Evolutionary conservation across 2,113 vertebrate species (phyloP).

Genomic region (Nesogale talazaci): DNA sequence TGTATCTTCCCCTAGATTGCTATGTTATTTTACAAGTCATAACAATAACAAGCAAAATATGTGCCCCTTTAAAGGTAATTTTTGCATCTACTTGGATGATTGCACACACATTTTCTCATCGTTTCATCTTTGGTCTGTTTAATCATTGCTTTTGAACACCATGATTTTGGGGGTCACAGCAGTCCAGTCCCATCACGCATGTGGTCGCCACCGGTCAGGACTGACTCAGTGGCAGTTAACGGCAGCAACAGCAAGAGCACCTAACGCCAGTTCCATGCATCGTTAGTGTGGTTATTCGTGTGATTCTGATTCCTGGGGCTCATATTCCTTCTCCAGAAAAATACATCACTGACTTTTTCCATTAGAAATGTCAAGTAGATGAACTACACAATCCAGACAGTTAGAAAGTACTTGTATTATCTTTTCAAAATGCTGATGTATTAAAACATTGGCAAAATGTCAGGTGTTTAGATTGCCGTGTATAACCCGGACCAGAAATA

Average conservation of each 20-base stretch:
- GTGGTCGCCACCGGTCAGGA: not conserved
- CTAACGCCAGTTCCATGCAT: not conserved
- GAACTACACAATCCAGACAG: not conserved
- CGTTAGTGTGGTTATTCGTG: not conserved
- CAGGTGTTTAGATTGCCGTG: not conserved
- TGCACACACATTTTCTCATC: not conserved
- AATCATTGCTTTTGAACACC: constrained; percentile 36
- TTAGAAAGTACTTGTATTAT: constrained; percentile 19
- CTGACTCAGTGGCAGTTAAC: not conserved
- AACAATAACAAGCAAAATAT: not conserved
- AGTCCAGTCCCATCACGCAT: not conserved
- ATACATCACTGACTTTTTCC: not conserved
- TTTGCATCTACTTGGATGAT: constrained; percentile 34
- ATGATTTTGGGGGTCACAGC: not conserved
- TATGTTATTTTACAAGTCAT: constrained; percentile 1
- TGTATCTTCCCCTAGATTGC: not conserved
- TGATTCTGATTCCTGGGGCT: constrained; percentile 12
- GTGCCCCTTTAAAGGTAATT: constrained; percentile 21
- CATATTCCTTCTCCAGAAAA: constrained; percentile 13
- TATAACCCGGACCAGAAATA: constrained; percentile 1
- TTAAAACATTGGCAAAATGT: not conserved
- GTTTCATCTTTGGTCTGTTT: constrained; percentile 29
- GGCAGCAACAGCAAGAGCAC: not conserved
- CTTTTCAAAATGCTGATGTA: constrained; percentile 6
- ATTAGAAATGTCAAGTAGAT: constrained; percentile 30